These are phyloP conservation scores for Euphonia xanthogaster DNA, from an alignment of 2,797 vertebrate genomes.

Conservation along the genomic window DNA sequence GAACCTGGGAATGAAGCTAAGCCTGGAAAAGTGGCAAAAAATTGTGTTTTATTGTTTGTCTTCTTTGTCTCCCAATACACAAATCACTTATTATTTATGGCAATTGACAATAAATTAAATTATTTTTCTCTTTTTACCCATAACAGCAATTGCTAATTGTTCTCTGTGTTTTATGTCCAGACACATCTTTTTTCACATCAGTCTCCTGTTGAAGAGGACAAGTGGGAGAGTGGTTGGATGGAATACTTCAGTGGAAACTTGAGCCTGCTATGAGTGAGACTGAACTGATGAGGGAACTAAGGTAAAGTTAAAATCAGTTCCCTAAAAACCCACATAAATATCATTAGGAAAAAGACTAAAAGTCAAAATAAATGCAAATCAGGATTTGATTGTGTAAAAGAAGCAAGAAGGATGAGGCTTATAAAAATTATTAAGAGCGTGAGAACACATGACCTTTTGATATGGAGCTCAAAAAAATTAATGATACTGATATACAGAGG, in stretches of 20 bases:
- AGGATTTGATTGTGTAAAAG: background rate
- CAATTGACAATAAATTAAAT: background rate
- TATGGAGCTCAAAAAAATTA: background rate
- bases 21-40: background rate
- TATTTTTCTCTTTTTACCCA: background rate
- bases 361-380: background rate
- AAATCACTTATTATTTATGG: background rate
- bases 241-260: background rate
- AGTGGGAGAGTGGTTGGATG: background rate
- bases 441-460: background rate
- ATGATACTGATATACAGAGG: background rate
- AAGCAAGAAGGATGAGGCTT: background rate
- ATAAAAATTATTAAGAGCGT: background rate
- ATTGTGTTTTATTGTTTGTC: background rate
- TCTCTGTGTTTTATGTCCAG: background rate
- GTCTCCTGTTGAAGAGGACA: background rate
- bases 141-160: background rate
- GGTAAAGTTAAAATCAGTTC: background rate
- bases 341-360: background rate
- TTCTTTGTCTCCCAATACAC: background rate
- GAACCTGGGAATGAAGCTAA: background rate
- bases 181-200: fast-evolving
- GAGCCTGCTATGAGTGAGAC: background rate
- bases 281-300: background rate
- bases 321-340: fast-evolving